phyloP scores from a whole-genome alignment of 2,888 invertebrate species.

The Atethmia centrago region DNA sequence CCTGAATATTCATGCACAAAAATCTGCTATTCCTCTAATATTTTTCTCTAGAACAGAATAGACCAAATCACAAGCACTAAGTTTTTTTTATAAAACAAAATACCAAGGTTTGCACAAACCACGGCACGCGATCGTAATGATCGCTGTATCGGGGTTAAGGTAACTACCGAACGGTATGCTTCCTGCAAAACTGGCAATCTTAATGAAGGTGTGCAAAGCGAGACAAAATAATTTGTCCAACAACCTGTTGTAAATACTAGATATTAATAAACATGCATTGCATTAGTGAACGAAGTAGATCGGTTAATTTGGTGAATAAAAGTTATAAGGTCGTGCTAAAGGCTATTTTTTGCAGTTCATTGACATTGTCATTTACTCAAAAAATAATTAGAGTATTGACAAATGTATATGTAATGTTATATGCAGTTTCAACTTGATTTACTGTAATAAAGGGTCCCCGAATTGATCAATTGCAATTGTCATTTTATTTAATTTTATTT shows the following conservation, averaged over 20 bases:
- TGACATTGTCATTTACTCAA: slow-evolving; percentile 8
- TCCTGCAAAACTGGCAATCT: slow-evolving; percentile 75
- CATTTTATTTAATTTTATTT: no score
- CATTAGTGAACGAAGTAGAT: slow-evolving; percentile 15
- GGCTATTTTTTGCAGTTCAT: slow-evolving; percentile 37
- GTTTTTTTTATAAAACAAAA: slow-evolving; percentile 41
- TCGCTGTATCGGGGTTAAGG: slow-evolving; percentile 83
- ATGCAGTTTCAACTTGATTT: background rate
- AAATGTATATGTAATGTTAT: no score
- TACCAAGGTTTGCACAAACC: slow-evolving; percentile 73
- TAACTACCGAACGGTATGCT: slow-evolving; percentile 73
- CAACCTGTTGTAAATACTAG: slow-evolving; percentile 23
- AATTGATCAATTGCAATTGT: no score
- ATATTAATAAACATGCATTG: slow-evolving; percentile 4
- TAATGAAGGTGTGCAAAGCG: slow-evolving; percentile 49
- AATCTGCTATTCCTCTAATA: background rate
- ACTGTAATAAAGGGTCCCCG: no score
- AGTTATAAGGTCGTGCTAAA: slow-evolving; percentile 18
- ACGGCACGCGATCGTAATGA: slow-evolving; percentile 78
- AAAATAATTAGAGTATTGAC: background rate
- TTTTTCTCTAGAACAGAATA: background rate
- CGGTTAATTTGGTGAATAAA: background rate
- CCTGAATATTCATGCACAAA: background rate
- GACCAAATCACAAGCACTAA: slow-evolving; percentile 26
- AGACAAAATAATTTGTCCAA: slow-evolving; percentile 58